phyloP scores from a whole-genome alignment of 2,113 vertebrate genomes.

The Oryctolagus cuniculus region DNA sequence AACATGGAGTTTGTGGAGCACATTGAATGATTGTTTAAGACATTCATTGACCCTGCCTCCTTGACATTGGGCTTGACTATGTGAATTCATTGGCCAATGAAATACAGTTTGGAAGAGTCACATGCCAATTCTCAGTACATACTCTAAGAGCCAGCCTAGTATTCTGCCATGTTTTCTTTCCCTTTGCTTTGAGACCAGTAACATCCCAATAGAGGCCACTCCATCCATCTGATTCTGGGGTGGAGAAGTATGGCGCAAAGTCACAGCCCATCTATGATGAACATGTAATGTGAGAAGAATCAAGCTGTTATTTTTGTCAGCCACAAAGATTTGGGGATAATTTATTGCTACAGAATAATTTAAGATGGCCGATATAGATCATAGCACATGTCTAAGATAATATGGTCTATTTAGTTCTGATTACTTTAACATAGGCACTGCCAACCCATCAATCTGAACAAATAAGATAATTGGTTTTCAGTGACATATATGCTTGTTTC shows the following conservation, averaged over 20 bases:
- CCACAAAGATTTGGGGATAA: background rate
- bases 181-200: background rate
- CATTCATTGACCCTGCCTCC: background rate
- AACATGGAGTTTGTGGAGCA: background rate
- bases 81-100: background rate
- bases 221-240: background rate
- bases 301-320: background rate
- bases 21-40: background rate
- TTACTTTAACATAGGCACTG: background rate
- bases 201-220: background rate
- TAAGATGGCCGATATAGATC: constrained; percentile 9
- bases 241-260: background rate
- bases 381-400: constrained; percentile 50
- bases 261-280: background rate
- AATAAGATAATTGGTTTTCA: background rate
- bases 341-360: constrained; percentile 57
- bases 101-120: background rate
- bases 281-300: background rate
- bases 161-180: background rate
- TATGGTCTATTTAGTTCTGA: constrained; percentile 42
- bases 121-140: background rate
- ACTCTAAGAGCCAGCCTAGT: background rate
- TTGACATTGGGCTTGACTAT: background rate
- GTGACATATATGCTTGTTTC: background rate
- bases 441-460: constrained; percentile 36